Conservation (phyloP, 2,888 invertebrate species). For the Ophion costatus region DNA sequence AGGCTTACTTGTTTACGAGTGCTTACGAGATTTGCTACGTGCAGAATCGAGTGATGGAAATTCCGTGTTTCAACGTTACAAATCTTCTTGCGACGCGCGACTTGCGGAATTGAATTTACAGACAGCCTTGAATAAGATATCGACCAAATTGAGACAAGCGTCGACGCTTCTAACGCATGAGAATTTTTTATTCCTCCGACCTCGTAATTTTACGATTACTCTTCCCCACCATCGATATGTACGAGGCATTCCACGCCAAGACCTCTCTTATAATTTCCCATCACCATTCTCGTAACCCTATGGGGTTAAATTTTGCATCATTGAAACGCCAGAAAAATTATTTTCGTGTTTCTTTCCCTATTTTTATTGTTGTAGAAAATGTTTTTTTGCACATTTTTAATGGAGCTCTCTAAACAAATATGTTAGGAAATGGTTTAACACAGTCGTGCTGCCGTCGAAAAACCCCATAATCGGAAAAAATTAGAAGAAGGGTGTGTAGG, state of each 20-base stretch:
- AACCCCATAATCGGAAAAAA: too few species aligned
- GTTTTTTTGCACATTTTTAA: neutral
- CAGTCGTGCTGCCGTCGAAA: too few species aligned
- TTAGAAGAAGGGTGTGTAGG: too few species aligned
- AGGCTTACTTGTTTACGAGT: neutral
- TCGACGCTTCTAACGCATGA: neutral
- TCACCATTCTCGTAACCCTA: neutral
- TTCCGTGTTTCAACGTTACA: slow-evolving; percentile 26
- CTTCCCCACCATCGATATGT: neutral
- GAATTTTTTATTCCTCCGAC: neutral
- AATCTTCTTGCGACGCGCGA: slow-evolving; percentile 33
- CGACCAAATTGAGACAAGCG: slow-evolving; percentile 19
- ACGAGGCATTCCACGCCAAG: neutral
- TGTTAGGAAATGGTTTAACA: too few species aligned
- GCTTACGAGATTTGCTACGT: slow-evolving; percentile 1
- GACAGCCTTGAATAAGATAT: neutral
- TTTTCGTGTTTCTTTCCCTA: neutral
- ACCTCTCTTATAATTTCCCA: neutral
- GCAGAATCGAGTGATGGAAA: slow-evolving; percentile 27
- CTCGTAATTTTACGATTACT: neutral
- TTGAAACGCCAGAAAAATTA: neutral
- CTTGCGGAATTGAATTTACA: slow-evolving; percentile 24
- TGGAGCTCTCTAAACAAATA: too few species aligned
- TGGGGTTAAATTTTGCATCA: neutral
- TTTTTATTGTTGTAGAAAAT: neutral